phyloP scores from a whole-genome alignment of 2,797 vertebrate genomes.

The Sebastes nivosus region DNA sequence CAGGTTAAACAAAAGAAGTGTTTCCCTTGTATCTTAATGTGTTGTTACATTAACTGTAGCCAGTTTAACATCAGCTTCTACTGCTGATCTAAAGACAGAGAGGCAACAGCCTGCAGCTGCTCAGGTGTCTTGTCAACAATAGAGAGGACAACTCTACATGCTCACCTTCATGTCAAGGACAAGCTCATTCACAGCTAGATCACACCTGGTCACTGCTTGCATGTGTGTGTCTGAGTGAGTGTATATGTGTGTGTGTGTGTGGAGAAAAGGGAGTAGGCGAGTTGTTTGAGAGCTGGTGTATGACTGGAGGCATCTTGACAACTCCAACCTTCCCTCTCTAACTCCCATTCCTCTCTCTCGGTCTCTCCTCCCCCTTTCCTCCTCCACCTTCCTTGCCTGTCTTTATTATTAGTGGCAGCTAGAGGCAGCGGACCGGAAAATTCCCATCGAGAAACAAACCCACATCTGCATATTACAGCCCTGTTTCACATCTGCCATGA shows the following conservation, averaged over 20 bases:
- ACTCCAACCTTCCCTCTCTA: conserved; percentile 42
- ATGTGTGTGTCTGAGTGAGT: not conserved
- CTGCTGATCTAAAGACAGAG: conserved; percentile 8
- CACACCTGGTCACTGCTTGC: conserved; percentile 70
- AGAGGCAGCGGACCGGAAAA: conserved; percentile 81
- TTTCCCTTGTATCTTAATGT: not conserved
- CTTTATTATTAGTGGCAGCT: conserved; percentile 84
- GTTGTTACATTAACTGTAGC: not conserved
- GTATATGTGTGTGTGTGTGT: conserved; percentile 21
- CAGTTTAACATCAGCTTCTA: conserved; percentile 8
- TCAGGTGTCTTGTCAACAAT: conserved; percentile 53
- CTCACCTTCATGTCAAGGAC: conserved; percentile 78
- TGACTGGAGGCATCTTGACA: conserved; percentile 71
- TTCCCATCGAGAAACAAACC: conserved; percentile 82
- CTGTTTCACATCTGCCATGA: conserved; percentile 74
- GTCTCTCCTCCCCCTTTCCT: not conserved
- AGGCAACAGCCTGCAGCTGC: conserved; percentile 41
- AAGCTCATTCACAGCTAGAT: conserved; percentile 62
- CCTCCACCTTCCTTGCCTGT: conserved; percentile 63
- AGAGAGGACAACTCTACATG: conserved; percentile 58
- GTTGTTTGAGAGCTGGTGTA: conserved; percentile 42
- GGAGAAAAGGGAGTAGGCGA: conserved; percentile 1
- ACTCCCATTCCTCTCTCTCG: conserved; percentile 18
- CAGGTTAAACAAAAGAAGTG: not conserved
- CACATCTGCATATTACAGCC: conserved; percentile 85